Conservation (phyloP, 2,888 invertebrate species). For the Tenodera sinensis region DNA sequence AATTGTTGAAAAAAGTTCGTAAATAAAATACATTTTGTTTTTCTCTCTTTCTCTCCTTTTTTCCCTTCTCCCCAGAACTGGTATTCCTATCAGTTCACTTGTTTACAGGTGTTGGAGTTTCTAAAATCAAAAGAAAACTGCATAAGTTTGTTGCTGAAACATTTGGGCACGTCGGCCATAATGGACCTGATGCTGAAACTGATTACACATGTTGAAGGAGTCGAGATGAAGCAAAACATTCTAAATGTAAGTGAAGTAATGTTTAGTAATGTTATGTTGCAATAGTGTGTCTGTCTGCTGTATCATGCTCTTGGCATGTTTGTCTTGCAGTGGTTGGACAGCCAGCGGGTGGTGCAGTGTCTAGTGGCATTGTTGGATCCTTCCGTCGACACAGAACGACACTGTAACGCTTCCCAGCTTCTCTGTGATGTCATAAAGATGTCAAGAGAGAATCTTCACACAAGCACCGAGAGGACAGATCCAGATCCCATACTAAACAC, state of each 20-base stretch:
- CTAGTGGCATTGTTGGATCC: constrained; percentile 64
- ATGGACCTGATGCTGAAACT: constrained; percentile 87
- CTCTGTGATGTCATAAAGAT: constrained; percentile 79
- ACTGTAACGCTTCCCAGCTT: constrained; percentile 83
- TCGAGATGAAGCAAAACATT: constrained; percentile 66
- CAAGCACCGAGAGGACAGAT: constrained; percentile 57
- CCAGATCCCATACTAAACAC: constrained; percentile 68
- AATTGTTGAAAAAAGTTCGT: not conserved
- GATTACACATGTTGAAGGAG: constrained; percentile 76
- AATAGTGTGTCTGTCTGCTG: not conserved
- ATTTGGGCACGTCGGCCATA: constrained; percentile 90
- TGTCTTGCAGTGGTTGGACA: constrained; percentile 77
- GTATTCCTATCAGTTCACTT: constrained; percentile 88
- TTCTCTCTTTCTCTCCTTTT: constrained; percentile 19
- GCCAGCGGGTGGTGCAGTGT: constrained; percentile 80
- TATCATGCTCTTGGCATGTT: too few relatives aligned
- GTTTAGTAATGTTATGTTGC: not conserved
- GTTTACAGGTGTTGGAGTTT: constrained; percentile 88
- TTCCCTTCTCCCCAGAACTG: constrained; percentile 63
- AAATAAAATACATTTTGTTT: constrained; percentile 33
- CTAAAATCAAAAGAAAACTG: constrained; percentile 83
- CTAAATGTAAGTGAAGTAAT: constrained; percentile 55
- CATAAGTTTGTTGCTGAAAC: constrained; percentile 80
- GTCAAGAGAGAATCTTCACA: constrained; percentile 57
- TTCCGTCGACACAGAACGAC: constrained; percentile 67